These are phyloP conservation scores for Globicephala melas DNA, from an alignment of 2,113 vertebrate species.

Conservation along the genomic window DNA sequence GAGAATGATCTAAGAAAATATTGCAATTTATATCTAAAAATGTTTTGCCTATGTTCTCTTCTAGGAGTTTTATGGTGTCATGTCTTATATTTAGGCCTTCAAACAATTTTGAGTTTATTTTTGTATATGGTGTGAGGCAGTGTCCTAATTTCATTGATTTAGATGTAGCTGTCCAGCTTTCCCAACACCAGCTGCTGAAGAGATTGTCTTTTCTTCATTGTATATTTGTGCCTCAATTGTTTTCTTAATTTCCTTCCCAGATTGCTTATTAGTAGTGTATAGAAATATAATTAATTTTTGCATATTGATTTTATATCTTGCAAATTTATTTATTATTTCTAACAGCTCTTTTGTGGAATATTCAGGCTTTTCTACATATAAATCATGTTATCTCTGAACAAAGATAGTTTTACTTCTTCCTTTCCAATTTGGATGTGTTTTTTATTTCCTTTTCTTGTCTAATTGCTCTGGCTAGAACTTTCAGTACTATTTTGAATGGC, in stretches of 20 bases:
- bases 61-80: too few relatives aligned
- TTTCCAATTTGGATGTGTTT: neutral
- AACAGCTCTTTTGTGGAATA: neutral
- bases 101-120: neutral
- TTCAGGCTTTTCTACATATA: neutral
- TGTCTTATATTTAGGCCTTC: too few relatives aligned
- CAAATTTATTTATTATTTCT: neutral
- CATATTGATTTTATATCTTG: neutral
- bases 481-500: neutral
- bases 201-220: neutral
- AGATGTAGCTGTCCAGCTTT: neutral
- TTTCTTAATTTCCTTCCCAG: neutral
- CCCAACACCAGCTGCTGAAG: neutral
- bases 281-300: neutral
- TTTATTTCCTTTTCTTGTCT: neutral
- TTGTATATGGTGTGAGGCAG: neutral
- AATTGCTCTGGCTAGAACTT: neutral
- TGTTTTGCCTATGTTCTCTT: too few relatives aligned
- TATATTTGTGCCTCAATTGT: neutral
- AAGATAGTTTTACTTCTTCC: neutral
- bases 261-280: neutral
- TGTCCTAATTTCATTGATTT: neutral
- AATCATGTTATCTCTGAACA: neutral
- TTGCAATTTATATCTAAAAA: too few relatives aligned
- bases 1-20: too few relatives aligned